Base-by-base conservation (phyloP, 1,140 invertebrate species). In the Diabrotica undecimpunctata region DNA sequence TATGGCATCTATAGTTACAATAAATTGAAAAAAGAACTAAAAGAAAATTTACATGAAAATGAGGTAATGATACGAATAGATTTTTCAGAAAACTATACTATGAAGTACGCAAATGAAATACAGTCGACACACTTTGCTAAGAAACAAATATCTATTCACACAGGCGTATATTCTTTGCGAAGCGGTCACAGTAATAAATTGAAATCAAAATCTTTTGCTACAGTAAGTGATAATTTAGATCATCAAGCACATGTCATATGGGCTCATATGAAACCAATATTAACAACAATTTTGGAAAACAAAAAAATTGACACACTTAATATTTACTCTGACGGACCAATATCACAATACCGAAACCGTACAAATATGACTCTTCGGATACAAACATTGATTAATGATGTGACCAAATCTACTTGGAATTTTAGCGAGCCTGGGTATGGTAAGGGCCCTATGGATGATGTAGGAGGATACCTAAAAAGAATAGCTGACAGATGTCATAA, bases 361-460 rank as follows among this genome's bases (percentile, higher is more conserved):
- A 75, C 63, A 14, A 72, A 71, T 54, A 69, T 76, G 57, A 57
- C 61, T 70, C 41, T 76, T 13, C 72, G 71, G 68, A 39, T 74
- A 39, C 46, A 70, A 70, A 75, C 25, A 25, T 25, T 25, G 25
- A 25, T 25, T 25, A 25, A 25, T 25, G 25, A 25, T 25, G 66
- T 74, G 51, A 71, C 67, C 54, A 65, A 68, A 65, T 63, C 68
- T 39, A 75, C 25, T 75, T 83, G 78, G 79, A 80, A 79, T 66
- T 82, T 76, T 70, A 72, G 66, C 41, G 78, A 80, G 73, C 70
- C 78, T 46, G 80, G 3, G 11, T 9, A 52, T 52, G 51, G 51
- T 25, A 25, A 25, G 25, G 25, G 25, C 25, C 25, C 25, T 25
- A 25, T 25, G 25, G 25, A 25, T 25, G 50, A 7, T 5, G 50